Evolutionary conservation across 2,797 vertebrate species (phyloP), one percentile per base, ranked within the genome.

Genomic region (Ceyx erithaca): DNA sequence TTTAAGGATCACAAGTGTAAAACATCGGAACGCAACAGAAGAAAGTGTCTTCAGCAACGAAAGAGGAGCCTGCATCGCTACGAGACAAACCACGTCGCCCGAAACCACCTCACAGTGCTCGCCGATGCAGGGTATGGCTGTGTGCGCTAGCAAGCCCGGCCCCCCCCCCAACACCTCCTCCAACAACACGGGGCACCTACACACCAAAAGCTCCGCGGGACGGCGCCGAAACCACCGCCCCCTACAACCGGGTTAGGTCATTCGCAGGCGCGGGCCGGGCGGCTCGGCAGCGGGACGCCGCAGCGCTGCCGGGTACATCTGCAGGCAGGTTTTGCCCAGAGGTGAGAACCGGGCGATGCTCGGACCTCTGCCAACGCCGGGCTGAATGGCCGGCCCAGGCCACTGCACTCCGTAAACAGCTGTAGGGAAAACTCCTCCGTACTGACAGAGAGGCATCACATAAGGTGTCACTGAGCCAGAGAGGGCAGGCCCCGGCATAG

Each of bases 101-200:
- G 97, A 97, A 95, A 97, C 98, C 93, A 92, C 75, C 95, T 98
- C 98, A 98, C 98, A 98, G 98, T 98, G 98, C 98, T 80, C 37
- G 96, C 96, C 94, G 96, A 97, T 87, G 95, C 90, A 54, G 95
- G 31, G 91, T 92, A 97, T 93, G 97, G 97, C 98, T 96, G 91
- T 90, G 25, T 51, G 49, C 49, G 25, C 25, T 51, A 51, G 93
- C 84, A 95, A 96, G 72, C 55, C 22, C 16, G 26, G 66, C 89
- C 97, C 92, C 90, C 26, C 33, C 92, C 90, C 26, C n/a, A n/a
- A n/a, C n/a, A 8, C 37, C 94, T 30, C 10, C 49, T 80, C 96
- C 71, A 26, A 66, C 79, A 33, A 31, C 31, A 12, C 10, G 51
- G 3, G 33, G 68, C 73, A 51, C 5, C 61, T 12, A 85, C 82